These are phyloP conservation scores for Allacma fusca DNA, from an alignment of 2,888 invertebrate genomes.

Conservation along the genomic window DNA sequence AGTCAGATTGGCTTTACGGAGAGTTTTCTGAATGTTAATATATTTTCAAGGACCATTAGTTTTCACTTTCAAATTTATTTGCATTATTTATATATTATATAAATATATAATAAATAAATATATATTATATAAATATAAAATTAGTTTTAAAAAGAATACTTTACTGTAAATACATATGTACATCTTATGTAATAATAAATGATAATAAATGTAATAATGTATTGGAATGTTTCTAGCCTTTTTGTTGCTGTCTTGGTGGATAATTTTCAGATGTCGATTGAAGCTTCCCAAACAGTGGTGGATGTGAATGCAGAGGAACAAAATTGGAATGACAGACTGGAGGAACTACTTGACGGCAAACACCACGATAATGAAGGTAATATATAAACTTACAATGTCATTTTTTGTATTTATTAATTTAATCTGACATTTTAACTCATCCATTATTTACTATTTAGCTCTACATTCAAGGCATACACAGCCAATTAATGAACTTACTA, in stretches of 20 bases:
- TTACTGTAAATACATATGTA: not conserved
- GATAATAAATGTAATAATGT: no score
- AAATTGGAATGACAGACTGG: conserved; percentile 25
- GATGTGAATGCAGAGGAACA: conserved; percentile 45
- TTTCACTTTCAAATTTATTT: no score
- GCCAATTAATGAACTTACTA: conserved; percentile 43
- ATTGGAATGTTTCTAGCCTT: conserved; percentile 62
- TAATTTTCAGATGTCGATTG: conserved; percentile 63
- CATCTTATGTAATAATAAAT: not conserved
- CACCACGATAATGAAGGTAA: not conserved
- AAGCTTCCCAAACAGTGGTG: conserved; percentile 59
- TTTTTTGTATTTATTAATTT: not conserved
- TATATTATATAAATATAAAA: no score
- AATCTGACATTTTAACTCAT: not conserved
- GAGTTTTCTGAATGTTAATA: no score
- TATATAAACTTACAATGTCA: not conserved
- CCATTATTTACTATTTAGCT: conserved; percentile 9
- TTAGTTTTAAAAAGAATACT: no score
- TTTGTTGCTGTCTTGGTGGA: conserved; percentile 64
- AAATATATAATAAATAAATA: no score
- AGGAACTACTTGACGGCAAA: not conserved
- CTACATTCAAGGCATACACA: conserved; percentile 33
- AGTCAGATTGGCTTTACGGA: no score
- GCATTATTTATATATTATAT: no score
- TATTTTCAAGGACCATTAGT: no score